Base-by-base conservation (phyloP, 2,888 invertebrate species). In the Drosophila barbarae region DNA sequence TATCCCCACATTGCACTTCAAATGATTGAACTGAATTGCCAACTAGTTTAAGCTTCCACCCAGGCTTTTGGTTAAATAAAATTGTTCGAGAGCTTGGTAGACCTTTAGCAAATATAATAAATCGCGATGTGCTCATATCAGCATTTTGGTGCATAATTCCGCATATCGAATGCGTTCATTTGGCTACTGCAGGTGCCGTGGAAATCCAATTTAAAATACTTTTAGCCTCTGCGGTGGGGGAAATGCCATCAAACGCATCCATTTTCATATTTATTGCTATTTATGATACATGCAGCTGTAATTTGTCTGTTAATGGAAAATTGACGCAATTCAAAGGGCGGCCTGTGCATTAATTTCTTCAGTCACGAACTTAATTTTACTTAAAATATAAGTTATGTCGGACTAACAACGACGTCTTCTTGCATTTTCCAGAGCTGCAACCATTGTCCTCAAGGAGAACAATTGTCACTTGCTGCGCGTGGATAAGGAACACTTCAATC, bases 401-500 rank as follows among this genome's bases (percentile, higher is more conserved):
- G 5, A 9, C 9, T 46, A 2, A 42, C 36, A 32, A 46, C 21
- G 21, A 39, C 1, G 13, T 38, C 28, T 2, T 7, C 8, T 3
- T 23, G 6, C 41, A 13, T 35, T 21, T 23, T 12, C 2, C 65
- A 94, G 95, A 89, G 95, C 95, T 61, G 95, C 95, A 32, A 95
- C 95, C 15, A 95, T 96, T 78, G 93, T 95, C 36, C 91, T 95
- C 56, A 91, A 94, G 74, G 95, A 96, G 88, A 93, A 95, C 89
- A 94, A 95, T 90, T 95, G 95, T 84, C 95, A 95, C 88, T 93
- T 96, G 86, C 90, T 96, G 71, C 91, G 95, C 49, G 95, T 96
- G 44, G 95, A 96, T 89, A 96, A 96, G 89, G 94, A 95, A 74
- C 94, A 95, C 88, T 96, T 96, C 89, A 95, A 95, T 90, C 91